Percentiles rank a stretch among this genome's conserved stretches.
Conservation (phyloP, 2,888 invertebrate species). For the Athetis lepigone region DNA sequence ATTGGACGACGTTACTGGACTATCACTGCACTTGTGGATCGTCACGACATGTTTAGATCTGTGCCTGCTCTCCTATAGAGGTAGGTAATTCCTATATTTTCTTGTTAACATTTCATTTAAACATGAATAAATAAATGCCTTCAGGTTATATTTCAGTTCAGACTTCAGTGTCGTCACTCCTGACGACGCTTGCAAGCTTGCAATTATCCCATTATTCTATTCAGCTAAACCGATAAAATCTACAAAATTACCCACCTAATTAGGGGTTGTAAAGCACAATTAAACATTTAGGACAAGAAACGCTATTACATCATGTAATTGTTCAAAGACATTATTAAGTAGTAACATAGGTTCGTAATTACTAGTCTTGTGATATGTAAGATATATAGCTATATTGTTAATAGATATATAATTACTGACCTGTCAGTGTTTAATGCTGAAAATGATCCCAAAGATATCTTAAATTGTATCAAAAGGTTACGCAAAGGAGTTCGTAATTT, state of each 20-base stretch:
- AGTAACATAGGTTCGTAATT: conserved; percentile 17
- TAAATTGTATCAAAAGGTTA: neutral
- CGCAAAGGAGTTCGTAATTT: neutral
- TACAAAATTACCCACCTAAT: conserved; percentile 46
- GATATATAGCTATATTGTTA: neutral
- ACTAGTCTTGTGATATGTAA: conserved; percentile 22
- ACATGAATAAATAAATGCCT: too few relatives aligned
- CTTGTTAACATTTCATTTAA: too few relatives aligned
- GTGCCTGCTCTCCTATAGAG: too few relatives aligned
- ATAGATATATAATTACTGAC: neutral
- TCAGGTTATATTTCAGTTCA: too few relatives aligned
- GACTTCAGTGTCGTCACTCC: neutral
- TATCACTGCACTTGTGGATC: too few relatives aligned
- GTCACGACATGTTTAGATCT: too few relatives aligned
- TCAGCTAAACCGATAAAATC: conserved; percentile 46
- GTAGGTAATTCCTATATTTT: too few relatives aligned
- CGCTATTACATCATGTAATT: conserved; percentile 38
- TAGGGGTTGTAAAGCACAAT: conserved; percentile 58
- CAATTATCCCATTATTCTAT: conserved; percentile 27
- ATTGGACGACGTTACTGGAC: too few relatives aligned
- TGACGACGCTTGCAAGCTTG: conserved; percentile 6
- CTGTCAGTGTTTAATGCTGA: too few relatives aligned
- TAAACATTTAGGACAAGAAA: conserved; percentile 53
- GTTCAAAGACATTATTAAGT: conserved; percentile 23
- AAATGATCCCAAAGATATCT: neutral